Evolutionary conservation across 1,140 invertebrate genomes (phyloP).

Genomic region (Thaumatotibia leucotreta): DNA sequence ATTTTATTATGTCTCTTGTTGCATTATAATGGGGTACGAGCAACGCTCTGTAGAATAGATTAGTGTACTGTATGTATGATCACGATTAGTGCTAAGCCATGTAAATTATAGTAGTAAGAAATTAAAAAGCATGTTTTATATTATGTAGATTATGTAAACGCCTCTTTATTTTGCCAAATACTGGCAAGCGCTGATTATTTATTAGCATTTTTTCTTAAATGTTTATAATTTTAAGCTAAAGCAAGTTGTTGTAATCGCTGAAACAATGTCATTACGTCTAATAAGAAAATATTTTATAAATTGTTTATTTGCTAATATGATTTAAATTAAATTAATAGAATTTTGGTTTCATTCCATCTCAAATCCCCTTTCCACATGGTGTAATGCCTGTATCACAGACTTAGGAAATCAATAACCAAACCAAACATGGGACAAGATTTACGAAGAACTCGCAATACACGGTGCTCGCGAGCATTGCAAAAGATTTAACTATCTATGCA

Average conservation of each 20-base stretch:
- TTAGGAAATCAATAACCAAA: too few relatives aligned
- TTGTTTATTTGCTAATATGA: conserved; percentile 76
- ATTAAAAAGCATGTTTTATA: conserved; percentile 73
- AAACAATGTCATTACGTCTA: conserved; percentile 61
- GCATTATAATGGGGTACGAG: conserved; percentile 22
- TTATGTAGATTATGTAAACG: conserved; percentile 70
- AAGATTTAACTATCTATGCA: too few relatives aligned
- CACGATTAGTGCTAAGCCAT: conserved; percentile 59
- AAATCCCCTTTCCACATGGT: not conserved
- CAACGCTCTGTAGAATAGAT: conserved; percentile 50
- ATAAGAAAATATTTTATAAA: conserved; percentile 74
- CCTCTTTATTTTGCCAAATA: conserved; percentile 56
- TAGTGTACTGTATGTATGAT: conserved; percentile 57
- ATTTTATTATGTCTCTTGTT: not conserved
- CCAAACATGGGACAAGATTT: too few relatives aligned
- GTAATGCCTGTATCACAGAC: not conserved
- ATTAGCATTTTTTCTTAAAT: conserved; percentile 73
- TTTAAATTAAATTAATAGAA: conserved; percentile 56
- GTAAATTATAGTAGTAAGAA: conserved; percentile 69
- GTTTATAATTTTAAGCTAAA: conserved; percentile 67
- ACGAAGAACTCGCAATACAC: too few relatives aligned
- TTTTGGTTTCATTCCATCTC: conserved; percentile 35
- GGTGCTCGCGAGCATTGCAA: too few relatives aligned
- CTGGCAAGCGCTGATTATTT: conserved; percentile 69
- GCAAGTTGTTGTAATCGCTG: conserved; percentile 60